Evolutionary conservation across 2,888 invertebrate genomes (phyloP), one percentile per base, ranked within the genome.

Genomic region (Oscheius myriophilus): DNA sequence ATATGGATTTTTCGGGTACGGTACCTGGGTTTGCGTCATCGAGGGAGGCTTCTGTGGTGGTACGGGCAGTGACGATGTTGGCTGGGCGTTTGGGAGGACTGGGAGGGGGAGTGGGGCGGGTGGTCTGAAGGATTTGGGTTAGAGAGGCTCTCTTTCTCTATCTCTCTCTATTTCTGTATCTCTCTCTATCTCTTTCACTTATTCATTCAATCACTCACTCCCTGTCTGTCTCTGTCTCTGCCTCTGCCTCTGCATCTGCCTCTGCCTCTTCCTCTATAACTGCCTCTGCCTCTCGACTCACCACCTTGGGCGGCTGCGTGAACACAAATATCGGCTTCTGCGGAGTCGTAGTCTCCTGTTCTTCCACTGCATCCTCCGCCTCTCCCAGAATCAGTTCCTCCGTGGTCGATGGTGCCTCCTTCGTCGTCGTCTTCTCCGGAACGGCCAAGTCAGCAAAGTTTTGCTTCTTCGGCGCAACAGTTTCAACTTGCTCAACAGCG

Each of bases 61-160:
- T n/a, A 43, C 43, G 53, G 11, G 54, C 68, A 9, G 68, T 68
- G 2, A 68, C 62, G 25, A 68, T 55, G 21, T 33, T 51, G 1
- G 41, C 23, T 43, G 52, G 46, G 3, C 33, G 43, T 46, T 58
- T 39, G 39, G 1, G 63, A 21, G 26, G 55, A 21, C 1, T 14
- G 14, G 14, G 55, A 11, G 23, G 21, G 9, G n/a, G 39, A 55
- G n/a, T 25, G 55, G 33, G 26, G 25, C 16, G 21, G 21, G 21
- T 55, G 9, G 25, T 49, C 49, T 33, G 18, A 25, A 25, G 26
- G 12, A 55, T 33, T 33, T 33, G 33, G 9, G 3, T 33, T 3
- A 9, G 9, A 6, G 33, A 33, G 33, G 33, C 33, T 33, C 33
- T 33, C 33, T 6, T 33, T 33, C 33, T 33, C 33, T 33, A 3